Percentiles rank a stretch among this genome's conserved stretches.
Conservation (phyloP, 2,797 vertebrate species). For the Cichlasoma orientale region DNA sequence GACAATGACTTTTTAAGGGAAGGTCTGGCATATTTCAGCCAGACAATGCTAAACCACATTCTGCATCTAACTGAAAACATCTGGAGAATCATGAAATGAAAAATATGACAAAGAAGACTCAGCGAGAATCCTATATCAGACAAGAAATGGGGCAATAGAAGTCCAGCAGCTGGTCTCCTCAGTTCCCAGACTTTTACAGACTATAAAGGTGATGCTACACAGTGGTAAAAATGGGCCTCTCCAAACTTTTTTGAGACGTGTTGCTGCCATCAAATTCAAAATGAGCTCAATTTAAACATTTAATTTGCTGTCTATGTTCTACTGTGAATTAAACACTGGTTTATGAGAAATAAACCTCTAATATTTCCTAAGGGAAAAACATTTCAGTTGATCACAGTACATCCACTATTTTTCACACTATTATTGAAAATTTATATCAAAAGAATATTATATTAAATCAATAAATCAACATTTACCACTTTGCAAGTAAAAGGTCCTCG, state of each 20-base stretch:
- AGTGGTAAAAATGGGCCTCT: not conserved
- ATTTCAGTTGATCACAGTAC: not conserved
- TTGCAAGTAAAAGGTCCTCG: constrained; percentile 14
- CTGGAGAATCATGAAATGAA: no score
- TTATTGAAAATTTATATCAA: not conserved
- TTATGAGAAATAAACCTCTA: not conserved
- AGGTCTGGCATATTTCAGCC: no score
- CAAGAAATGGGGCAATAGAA: not conserved
- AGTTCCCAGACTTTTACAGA: not conserved
- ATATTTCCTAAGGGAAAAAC: not conserved
- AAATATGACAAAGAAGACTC: not conserved
- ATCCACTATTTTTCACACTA: not conserved
- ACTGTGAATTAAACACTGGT: not conserved
- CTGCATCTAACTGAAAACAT: no score
- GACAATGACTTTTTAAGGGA: no score
- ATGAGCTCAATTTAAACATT: not conserved
- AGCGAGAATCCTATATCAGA: not conserved
- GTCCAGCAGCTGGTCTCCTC: not conserved
- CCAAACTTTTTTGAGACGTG: not conserved
- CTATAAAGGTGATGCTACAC: not conserved
- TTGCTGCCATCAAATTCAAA: not conserved
- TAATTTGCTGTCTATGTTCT: not conserved
- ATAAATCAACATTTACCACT: not conserved
- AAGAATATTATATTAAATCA: not conserved
- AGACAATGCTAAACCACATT: no score